These are phyloP conservation scores for Pocillopora damicornis DNA, from an alignment of 64 coral and sea anemone genomes.

Conservation along the genomic window DNA sequence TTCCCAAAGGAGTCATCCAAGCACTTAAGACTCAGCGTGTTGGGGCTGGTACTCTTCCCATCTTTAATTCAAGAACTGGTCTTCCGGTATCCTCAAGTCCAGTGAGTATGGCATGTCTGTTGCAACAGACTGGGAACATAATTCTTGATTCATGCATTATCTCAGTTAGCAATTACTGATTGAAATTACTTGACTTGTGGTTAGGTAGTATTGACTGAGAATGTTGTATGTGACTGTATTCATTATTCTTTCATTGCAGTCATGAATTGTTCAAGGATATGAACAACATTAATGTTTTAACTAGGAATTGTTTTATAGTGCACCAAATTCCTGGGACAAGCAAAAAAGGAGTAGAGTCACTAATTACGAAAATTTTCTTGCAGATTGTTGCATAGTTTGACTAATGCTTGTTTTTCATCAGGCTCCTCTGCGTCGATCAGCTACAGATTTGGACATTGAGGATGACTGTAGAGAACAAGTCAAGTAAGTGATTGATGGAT, in stretches of 20 bases:
- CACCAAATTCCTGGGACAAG: too few relatives aligned
- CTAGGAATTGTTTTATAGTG: too few relatives aligned
- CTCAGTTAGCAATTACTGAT: too few relatives aligned
- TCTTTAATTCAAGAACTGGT: constrained; percentile 93
- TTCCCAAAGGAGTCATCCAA: not conserved
- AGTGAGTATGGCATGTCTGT: constrained; percentile 38
- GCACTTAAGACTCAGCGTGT: not conserved
- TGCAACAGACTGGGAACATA: too few relatives aligned
- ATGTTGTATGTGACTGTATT: too few relatives aligned
- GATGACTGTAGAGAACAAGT: not conserved
- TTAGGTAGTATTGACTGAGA: too few relatives aligned
- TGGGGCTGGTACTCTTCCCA: constrained; percentile 67
- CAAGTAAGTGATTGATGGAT: not conserved
- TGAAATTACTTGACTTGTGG: too few relatives aligned
- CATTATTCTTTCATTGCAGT: too few relatives aligned
- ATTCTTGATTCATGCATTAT: too few relatives aligned
- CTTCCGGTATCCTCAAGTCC: constrained; percentile 94
- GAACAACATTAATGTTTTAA: too few relatives aligned
- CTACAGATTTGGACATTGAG: constrained; percentile 31
- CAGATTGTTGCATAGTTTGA: not conserved
- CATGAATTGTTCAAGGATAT: too few relatives aligned
- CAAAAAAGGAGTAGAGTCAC: not conserved
- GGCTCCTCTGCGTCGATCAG: constrained; percentile 53
- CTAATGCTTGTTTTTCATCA: not conserved
- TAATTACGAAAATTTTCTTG: not conserved